Evolutionary conservation across 1,140 invertebrate species (phyloP), one percentile per base, ranked within the genome.

Genomic region (Temnothorax longispinosus): DNA sequence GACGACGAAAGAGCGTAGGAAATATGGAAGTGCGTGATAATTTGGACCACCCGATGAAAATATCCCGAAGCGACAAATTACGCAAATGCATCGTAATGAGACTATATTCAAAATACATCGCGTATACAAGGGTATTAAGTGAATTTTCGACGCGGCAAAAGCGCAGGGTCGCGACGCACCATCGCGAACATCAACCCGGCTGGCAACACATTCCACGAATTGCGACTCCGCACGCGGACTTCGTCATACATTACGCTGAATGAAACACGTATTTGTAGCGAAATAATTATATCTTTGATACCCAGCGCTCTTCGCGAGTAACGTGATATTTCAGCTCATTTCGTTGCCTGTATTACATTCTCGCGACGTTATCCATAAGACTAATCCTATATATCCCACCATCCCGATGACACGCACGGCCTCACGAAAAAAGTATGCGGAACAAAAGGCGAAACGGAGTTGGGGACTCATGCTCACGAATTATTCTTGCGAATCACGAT

Each of bases 21-120:
- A 47, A 47, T 32, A 60, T 44, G 44, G 18, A 56, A 84, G 32
- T 47, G 80, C 27, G 41, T 44, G 52, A 58, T 82, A 47, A 84
- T 84, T 75, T 38, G 80, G 69, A 75, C 80, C 80, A 74, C 41
- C 69, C 69, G 47, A 60, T 27, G 27, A 27, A 15, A 38, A 84
- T 27, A 47, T 47, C 58, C 41, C 32, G 18, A 47, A 47, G 67
- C 69, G 76, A 41, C 38, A 27, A 71, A 81, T 81, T 41, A 32
- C 18, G 15, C 77, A 41, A 80, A 69, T 41, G n/a, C 35, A 32
- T 44, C 52, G 44, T 47, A 47, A 77, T 52, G 65, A 35, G 64
- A 6, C 15, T 15, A n/a, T 41, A 52, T 27, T 62, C 56, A 13
- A 50, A 35, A 35, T 67, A 52, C 32, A 11, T 69, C 38, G 11